phyloP scores from a whole-genome alignment of 2,113 vertebrate genomes.

The Strix uralensis region DNA sequence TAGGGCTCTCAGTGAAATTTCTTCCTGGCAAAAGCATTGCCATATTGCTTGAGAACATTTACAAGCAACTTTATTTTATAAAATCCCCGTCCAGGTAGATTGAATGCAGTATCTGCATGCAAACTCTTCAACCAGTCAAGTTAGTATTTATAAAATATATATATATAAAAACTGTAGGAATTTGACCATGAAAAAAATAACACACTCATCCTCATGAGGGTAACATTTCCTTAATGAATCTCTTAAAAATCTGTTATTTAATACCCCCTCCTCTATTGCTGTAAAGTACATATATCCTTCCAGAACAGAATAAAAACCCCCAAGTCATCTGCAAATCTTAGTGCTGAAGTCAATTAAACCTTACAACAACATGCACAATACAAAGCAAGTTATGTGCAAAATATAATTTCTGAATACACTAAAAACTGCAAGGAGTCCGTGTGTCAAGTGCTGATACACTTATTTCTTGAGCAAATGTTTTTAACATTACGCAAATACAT shows the following conservation, averaged over 20 bases:
- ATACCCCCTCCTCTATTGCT: neutral
- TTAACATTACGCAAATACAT: neutral
- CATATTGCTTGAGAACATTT: neutral
- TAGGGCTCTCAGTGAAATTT: neutral
- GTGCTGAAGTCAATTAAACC: slow-evolving; percentile 42
- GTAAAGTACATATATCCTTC: neutral
- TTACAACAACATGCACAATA: neutral
- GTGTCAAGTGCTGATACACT: neutral
- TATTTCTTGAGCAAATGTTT: neutral
- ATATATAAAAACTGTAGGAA: no score
- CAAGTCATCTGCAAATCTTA: neutral
- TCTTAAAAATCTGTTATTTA: neutral
- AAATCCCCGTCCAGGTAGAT: neutral
- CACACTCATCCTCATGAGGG: neutral
- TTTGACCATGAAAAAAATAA: neutral
- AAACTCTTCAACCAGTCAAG: neutral
- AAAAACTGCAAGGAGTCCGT: neutral
- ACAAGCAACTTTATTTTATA: neutral
- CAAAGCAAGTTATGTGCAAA: neutral
- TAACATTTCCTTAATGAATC: neutral
- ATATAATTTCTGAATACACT: neutral
- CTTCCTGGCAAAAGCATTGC: neutral
- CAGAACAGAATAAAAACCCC: neutral
- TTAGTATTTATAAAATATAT: neutral
- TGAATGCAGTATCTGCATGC: neutral